Evolutionary conservation across 2,113 vertebrate species (phyloP).

Genomic region (Reinhardtius hippoglossoides): DNA sequence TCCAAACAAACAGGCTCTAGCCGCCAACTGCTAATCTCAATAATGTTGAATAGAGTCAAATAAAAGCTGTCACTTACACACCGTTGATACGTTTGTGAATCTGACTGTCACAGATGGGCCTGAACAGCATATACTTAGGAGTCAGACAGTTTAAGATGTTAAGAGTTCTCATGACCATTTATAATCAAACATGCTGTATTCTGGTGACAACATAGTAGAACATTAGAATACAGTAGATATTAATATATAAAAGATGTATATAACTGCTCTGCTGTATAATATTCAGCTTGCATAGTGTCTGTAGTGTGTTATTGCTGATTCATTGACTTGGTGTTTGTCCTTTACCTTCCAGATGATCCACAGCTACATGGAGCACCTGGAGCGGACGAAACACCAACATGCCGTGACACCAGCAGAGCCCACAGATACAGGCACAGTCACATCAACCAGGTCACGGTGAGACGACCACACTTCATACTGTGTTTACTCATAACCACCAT

Average conservation of each 20-base stretch:
- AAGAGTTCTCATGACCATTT: too few species aligned
- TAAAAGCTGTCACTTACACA: conserved; percentile 7
- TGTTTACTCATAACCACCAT: background rate
- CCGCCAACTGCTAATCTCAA: background rate
- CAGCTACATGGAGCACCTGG: conserved; percentile 99
- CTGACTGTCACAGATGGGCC: conserved; percentile 30
- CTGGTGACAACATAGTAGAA: background rate
- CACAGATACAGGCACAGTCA: conserved; percentile 83
- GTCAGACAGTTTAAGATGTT: background rate
- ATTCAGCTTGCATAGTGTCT: too few species aligned
- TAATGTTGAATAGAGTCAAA: conserved; percentile 31
- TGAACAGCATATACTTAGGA: background rate
- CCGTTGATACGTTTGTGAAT: conserved; percentile 7
- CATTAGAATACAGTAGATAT: background rate
- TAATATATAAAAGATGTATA: background rate
- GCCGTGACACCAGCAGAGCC: conserved; percentile 83
- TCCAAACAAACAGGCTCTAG: conserved; percentile 13
- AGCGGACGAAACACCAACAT: conserved; percentile 95
- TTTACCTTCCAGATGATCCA: conserved; percentile 91
- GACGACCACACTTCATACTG: conserved; percentile 30
- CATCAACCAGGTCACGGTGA: conserved; percentile 89
- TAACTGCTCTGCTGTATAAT: background rate
- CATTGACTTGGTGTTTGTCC: background rate
- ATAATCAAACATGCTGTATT: background rate
- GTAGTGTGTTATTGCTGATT: background rate